Evolutionary conservation across 2,888 invertebrate genomes (phyloP).

Genomic region (Calliopum simillimum): DNA sequence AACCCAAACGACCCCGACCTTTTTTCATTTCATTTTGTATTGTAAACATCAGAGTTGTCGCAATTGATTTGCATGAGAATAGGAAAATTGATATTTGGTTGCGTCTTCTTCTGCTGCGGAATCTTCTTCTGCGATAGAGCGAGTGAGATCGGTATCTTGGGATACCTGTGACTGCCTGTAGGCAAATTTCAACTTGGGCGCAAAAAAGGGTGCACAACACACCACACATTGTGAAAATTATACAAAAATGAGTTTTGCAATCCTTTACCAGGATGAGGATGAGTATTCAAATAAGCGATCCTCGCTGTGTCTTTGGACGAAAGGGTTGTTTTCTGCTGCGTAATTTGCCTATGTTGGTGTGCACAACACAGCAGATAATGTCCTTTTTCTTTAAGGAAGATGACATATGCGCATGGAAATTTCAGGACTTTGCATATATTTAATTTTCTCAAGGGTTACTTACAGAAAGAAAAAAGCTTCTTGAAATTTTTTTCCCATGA

Average conservation of each 20-base stretch:
- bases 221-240: slow-evolving; percentile 61
- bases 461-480: slow-evolving; percentile 38
- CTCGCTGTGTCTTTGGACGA: slow-evolving; percentile 40
- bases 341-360: slow-evolving; percentile 58
- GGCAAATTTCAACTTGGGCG: neutral
- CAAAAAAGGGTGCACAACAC: slow-evolving; percentile 35
- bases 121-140: slow-evolving; percentile 51
- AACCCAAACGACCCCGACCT: slow-evolving; percentile 46
- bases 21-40: slow-evolving; percentile 46
- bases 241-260: slow-evolving; percentile 52
- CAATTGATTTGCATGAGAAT: slow-evolving; percentile 66
- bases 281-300: slow-evolving; percentile 64
- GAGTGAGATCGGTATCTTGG: slow-evolving; percentile 13
- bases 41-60: slow-evolving; percentile 42
- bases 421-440: slow-evolving; percentile 60
- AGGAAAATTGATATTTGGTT: slow-evolving; percentile 66
- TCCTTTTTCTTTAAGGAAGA: slow-evolving; percentile 50
- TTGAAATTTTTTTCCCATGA: slow-evolving; percentile 62
- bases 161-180: slow-evolving; percentile 22
- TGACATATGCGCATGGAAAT: slow-evolving; percentile 53
- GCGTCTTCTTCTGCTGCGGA: slow-evolving; percentile 57
- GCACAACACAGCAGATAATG: slow-evolving; percentile 50
- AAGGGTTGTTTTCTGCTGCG: slow-evolving; percentile 52
- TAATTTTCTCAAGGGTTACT: slow-evolving; percentile 60
- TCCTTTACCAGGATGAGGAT: slow-evolving; percentile 51